Base-by-base conservation (phyloP, 2,888 invertebrate genomes). In the Xestia rhomboidea region DNA sequence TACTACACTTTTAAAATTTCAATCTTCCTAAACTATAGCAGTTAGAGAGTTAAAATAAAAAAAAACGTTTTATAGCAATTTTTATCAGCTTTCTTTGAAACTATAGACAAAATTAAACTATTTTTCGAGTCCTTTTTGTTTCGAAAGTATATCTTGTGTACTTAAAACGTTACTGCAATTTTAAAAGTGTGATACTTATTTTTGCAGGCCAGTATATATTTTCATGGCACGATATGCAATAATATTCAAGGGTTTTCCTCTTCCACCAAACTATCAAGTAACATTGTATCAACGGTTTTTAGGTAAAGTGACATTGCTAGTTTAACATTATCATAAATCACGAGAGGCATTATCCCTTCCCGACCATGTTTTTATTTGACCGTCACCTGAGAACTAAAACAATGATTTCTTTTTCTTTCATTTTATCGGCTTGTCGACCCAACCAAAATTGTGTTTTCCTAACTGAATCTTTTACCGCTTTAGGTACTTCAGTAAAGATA, bases 261-360 rank as follows among this genome's bases (percentile, higher is more conserved):
- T 54, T 71, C 27, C 67, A 13, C 21, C 18, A 49, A 81, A 68
- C 76, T 64, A 71, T 68, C 70, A 41, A 54, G 49, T 62, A 82
- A 66, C 13, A 49, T 60, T 66, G 68, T 79, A 70, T 79, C 46
- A 34, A 69, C 44, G n/a, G 71, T 63, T 74, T 70, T 38, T 72
- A 63, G 49, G 11, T 67, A 81, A 84, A 69, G 34, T n/a, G 72
- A 70, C 71, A 76, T 60, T 66, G 83, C 67, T 86, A 71, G 79
- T 86, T 86, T 73, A 77, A 80, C 73, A 81, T 84, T 76, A 71
- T 68, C 84, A 83, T 86, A 86, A 77, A 79, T 86, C 84, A 77
- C 67, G 64, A 57, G 49, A 8, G 74, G 85, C 67, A 79, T 76
- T 86, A 81, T 77, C 86, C 86, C 73, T 77, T 76, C 27, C n/a